phyloP scores from a whole-genome alignment of 2,113 vertebrate species.

The Perca flavescens region DNA sequence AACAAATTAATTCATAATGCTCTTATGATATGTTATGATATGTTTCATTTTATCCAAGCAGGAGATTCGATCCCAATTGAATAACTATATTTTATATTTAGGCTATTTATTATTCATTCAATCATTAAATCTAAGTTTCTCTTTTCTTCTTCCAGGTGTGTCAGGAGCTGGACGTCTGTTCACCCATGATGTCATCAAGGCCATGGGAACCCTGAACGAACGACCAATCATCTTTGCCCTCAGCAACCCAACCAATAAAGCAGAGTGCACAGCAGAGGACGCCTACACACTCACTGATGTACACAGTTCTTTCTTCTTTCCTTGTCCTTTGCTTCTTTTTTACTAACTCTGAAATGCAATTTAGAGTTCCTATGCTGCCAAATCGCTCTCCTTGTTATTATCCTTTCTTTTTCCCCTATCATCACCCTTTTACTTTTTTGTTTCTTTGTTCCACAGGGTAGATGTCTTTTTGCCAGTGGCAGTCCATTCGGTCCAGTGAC shows the following conservation, averaged over 20 bases:
- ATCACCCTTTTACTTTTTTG: neutral
- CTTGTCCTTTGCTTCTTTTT: neutral
- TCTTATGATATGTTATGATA: neutral
- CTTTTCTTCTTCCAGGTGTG: slow-evolving; percentile 86
- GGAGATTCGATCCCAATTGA: neutral
- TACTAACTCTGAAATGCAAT: neutral
- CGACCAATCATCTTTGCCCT: slow-evolving; percentile 94
- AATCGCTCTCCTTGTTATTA: neutral
- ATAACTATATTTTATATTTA: neutral
- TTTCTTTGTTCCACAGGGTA: slow-evolving; percentile 83
- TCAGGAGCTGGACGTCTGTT: slow-evolving; percentile 94
- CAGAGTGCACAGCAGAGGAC: slow-evolving; percentile 96
- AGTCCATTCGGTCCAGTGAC: slow-evolving; percentile 93
- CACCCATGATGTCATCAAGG: slow-evolving; percentile 88
- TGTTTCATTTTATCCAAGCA: neutral
- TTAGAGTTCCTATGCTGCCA: neutral
- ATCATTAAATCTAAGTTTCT: neutral
- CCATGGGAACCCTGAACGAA: slow-evolving; percentile 92
- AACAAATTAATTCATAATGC: neutral
- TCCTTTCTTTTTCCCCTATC: neutral
- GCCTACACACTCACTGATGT: slow-evolving; percentile 93
- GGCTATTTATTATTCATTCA: neutral
- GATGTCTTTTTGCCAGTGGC: slow-evolving; percentile 96
- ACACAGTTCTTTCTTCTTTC: neutral
- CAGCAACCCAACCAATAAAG: slow-evolving; percentile 94